Conservation (phyloP, 2,888 invertebrate species). For the Enchytraeus crypticus region DNA sequence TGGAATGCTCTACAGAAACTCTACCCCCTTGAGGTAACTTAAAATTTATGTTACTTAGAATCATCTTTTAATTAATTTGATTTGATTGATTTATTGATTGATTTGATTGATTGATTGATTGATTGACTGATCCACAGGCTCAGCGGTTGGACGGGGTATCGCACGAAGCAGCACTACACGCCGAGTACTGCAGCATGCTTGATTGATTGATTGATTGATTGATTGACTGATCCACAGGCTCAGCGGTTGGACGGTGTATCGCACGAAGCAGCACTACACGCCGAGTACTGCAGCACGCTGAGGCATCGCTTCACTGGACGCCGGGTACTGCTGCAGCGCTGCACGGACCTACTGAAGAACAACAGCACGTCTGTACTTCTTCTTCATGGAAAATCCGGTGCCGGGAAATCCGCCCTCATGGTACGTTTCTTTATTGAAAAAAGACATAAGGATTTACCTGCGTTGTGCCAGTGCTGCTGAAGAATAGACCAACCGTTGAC, state of each 20-base stretch:
- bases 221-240: no score
- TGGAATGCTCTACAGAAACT: constrained; percentile 43
- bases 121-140: no score
- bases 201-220: no score
- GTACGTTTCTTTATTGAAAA: constrained; percentile 26
- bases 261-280: constrained; percentile 35
- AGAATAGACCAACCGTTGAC: no score
- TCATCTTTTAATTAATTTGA: not conserved
- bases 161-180: constrained; percentile 35
- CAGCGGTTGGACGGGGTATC: constrained; percentile 32
- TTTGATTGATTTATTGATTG: no score
- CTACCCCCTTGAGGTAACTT: constrained; percentile 37
- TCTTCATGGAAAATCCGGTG: constrained; percentile 44
- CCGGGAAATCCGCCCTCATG: constrained; percentile 47
- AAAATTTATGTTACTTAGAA: not conserved
- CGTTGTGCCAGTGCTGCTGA: no score
- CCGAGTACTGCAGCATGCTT: constrained; percentile 30
- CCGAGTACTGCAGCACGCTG: constrained; percentile 33
- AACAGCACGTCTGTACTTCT: constrained; percentile 32
- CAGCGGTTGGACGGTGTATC: constrained; percentile 32
- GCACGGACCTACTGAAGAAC: constrained; percentile 30
- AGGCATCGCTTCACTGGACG: constrained; percentile 37
- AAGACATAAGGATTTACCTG: no score
- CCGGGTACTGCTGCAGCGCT: constrained; percentile 32
- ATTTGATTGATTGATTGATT: no score